Base-by-base conservation (phyloP, 2,113 vertebrate species). In the Pipa parva region DNA sequence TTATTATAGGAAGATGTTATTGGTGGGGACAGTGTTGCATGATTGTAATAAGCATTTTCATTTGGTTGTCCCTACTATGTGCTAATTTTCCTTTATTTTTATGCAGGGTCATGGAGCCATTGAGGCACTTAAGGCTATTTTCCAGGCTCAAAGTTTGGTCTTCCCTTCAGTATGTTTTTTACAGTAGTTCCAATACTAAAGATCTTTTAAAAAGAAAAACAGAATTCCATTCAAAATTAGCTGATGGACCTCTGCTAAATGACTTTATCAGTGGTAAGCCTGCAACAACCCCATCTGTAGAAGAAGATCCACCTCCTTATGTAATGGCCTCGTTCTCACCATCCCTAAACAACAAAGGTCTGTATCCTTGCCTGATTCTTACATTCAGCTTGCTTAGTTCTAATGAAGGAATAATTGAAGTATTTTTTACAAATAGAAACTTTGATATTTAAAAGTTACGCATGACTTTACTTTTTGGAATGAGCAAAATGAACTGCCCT, bases 301-400 rank as follows among this genome's bases (percentile, higher is more conserved):
- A 67, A 17, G 64, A 67, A 2, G 64, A 67, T 36, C 37, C 29
- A 3, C 55, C 64, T 59, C 64, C 57, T 25, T 68, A 68, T 39
- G 33, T 68, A 9, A 26, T 28, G 15, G 42, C 57, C 2, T 15
- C 13, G 20, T 22, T 15, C 5, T 20, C 55, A 21, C 29, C 31
- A 2, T 17, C 31, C 4, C 15, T 5, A 7, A 63, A 68, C 18
- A 68, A 68, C 13, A 68, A 59, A 68, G 56, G 64, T 68, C 24
- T 49, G 64, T 57, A 5, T n/a, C 5, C 15, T 26, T n/a, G 22
- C 5, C 11, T 7, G 26, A 28, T 26, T 12, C 17, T 3, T 54
- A 6, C 8, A 26, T 24, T 24, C 9, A 12, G 49, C 6, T 8
- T 12, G 11, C 20, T 21, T 20, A 20, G n/a, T 6, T 25, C 24